Percentiles rank a stretch among this genome's conserved stretches.
Conservation (phyloP, 2,888 invertebrate genomes). For the Nipponacmea schrenckii region DNA sequence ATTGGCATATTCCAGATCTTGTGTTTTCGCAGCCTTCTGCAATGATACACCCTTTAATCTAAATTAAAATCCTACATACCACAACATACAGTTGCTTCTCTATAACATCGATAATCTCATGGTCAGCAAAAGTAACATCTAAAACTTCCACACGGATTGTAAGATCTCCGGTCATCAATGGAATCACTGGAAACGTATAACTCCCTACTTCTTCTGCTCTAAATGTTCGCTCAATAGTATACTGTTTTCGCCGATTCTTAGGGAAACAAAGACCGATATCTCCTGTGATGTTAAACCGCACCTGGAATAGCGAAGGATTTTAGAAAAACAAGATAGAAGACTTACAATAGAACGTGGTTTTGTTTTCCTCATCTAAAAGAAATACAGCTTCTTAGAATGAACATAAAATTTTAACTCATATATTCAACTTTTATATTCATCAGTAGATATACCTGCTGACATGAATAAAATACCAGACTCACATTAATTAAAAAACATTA, state of each 20-base stretch:
- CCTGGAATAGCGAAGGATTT: slow-evolving; percentile 13
- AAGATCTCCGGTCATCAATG: slow-evolving; percentile 25
- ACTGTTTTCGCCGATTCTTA: background rate
- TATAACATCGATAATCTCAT: slow-evolving; percentile 23
- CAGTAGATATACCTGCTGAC: too few relatives aligned
- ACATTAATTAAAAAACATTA: too few relatives aligned
- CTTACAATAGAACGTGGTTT: too few relatives aligned
- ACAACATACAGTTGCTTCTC: slow-evolving; percentile 29
- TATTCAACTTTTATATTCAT: too few relatives aligned
- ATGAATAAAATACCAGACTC: too few relatives aligned
- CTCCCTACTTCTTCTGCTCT: background rate
- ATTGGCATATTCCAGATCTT: too few relatives aligned
- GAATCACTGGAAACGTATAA: slow-evolving; percentile 22
- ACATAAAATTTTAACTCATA: too few relatives aligned
- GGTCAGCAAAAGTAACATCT: slow-evolving; percentile 8
- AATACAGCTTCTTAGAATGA: too few relatives aligned
- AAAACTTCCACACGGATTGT: slow-evolving; percentile 11
- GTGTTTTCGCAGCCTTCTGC: too few relatives aligned
- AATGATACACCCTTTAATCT: too few relatives aligned
- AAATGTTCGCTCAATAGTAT: background rate
- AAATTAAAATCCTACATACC: slow-evolving; percentile 18
- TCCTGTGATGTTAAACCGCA: slow-evolving; percentile 18
- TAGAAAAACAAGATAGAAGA: too few relatives aligned
- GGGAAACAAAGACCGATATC: slow-evolving; percentile 28
- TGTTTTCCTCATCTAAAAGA: too few relatives aligned